Evolutionary conservation across 2,113 vertebrate species (phyloP).

Genomic region (Campylomormyrus numenius): DNA sequence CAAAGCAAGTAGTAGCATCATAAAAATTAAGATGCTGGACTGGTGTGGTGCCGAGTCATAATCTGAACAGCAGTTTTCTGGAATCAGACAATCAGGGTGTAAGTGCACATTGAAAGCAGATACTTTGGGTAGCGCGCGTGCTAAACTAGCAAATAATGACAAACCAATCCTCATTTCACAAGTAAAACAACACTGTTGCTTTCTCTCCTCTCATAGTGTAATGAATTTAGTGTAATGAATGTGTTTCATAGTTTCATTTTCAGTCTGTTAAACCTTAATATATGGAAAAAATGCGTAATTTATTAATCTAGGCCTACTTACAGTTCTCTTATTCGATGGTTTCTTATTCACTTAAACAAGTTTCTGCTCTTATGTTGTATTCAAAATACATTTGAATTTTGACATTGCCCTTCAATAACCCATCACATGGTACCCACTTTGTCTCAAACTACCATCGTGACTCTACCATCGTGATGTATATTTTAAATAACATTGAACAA

Average conservation of each 20-base stretch:
- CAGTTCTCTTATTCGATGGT: not conserved
- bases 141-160: not conserved
- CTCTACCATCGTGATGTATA: not conserved
- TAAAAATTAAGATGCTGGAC: not conserved
- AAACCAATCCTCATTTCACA: not conserved
- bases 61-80: not conserved
- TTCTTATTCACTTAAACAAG: not conserved
- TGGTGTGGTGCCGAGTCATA: not conserved
- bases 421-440: not conserved
- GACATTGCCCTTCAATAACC: not conserved
- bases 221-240: not conserved
- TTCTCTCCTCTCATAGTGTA: not conserved
- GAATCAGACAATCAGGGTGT: not conserved
- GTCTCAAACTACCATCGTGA: not conserved
- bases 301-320: not conserved
- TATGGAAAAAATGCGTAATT: not conserved
- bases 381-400: not conserved
- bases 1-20: not conserved
- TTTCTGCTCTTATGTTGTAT: not conserved
- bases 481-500: not conserved
- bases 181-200: not conserved
- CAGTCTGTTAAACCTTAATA: not conserved
- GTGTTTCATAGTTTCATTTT: not conserved
- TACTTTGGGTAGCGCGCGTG: not conserved
- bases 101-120: not conserved